Evolutionary conservation across 2,797 vertebrate species (phyloP), one percentile per base, ranked within the genome.

Genomic region (Bradypodion pumilum): DNA sequence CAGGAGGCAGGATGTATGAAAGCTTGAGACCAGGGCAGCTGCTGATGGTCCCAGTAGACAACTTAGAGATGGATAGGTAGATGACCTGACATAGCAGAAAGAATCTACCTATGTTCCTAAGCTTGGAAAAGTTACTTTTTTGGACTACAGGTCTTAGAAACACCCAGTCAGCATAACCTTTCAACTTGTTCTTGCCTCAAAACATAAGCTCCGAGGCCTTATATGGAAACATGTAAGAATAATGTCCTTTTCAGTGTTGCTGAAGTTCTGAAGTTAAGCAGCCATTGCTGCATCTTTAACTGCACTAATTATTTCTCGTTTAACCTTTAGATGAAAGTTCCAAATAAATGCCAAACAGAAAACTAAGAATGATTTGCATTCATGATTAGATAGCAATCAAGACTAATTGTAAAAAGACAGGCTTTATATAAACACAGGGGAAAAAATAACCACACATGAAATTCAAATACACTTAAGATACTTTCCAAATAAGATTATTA

Each of bases 331-430:
- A 21, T 73, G 16, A 52, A 86, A 83, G 73, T 85, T 90, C 91
- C 78, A 89, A 88, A 85, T 59, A 56, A 76, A 84, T 52, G 21
- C 40, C 27, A 90, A 87, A 90, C 82, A 9, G 85, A 65, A 70
- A 13, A 12, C 37, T 40, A 85, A 90, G 78, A 84, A 23, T 44
- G 73, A 82, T 62, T 82, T 74, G 62, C 63, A 90, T 79, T 65
- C 46, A 73, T 21, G 52, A 9, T 89, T 85, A 83, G 76, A 82
- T 82, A 79, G 84, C 73, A 90, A 89, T 86, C 52, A 83, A 69
- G 83, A 66, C 5, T 90, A 83, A 91, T 74, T 85, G 52, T 59
- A 83, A 83, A 88, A 86, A 46, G 32, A 84, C 79, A 78, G 74
- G 80, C 89, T 93, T 91, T 74, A 42, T 84, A 73, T 35, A 87